Percentiles rank a stretch among this genome's conserved stretches.
These are phyloP conservation scores for Epizoanthus rinbou DNA, from an alignment of 92 coral and sea anemone genomes.

Conservation along the genomic window DNA sequence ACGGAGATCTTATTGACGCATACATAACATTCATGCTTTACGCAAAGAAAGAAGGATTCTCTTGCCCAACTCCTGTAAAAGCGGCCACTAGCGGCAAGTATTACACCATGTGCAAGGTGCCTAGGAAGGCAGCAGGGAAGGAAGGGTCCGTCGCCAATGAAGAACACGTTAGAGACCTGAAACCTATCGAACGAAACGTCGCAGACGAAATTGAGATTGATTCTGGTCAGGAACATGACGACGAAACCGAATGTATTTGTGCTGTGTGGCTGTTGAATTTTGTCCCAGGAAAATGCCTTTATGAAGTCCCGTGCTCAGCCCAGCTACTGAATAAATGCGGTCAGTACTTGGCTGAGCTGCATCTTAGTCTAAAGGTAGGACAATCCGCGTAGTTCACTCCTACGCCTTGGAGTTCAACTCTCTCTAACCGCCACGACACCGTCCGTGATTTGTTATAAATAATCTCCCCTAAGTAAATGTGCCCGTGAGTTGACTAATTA, in stretches of 20 bases:
- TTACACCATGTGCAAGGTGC: constrained; percentile 31
- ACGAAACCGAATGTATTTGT: constrained; percentile 46
- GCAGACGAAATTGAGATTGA: constrained; percentile 38
- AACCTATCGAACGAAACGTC: neutral
- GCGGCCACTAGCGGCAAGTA: constrained; percentile 27
- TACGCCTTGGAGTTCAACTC: no score
- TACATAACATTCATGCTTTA: constrained; percentile 57
- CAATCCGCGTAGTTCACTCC: no score
- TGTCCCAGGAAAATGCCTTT: constrained; percentile 61
- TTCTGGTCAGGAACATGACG: constrained; percentile 36
- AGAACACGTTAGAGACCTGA: neutral
- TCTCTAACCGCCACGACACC: no score
- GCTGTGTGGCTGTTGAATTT: constrained; percentile 62
- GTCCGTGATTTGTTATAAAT: no score
- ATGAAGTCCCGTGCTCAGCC: constrained; percentile 53
- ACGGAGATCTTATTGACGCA: constrained; percentile 54
- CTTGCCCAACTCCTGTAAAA: constrained; percentile 58
- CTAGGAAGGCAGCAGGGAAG: constrained; percentile 21
- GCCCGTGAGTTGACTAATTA: no score
- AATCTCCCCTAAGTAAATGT: no score
- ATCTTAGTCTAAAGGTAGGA: constrained; percentile 23
- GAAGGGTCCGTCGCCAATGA: neutral
- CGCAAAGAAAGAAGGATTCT: constrained; percentile 51
- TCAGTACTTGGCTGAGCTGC: constrained; percentile 18
- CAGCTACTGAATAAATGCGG: constrained; percentile 27